Base-by-base conservation (phyloP, 2,113 vertebrate species). In the Chitala chitala region DNA sequence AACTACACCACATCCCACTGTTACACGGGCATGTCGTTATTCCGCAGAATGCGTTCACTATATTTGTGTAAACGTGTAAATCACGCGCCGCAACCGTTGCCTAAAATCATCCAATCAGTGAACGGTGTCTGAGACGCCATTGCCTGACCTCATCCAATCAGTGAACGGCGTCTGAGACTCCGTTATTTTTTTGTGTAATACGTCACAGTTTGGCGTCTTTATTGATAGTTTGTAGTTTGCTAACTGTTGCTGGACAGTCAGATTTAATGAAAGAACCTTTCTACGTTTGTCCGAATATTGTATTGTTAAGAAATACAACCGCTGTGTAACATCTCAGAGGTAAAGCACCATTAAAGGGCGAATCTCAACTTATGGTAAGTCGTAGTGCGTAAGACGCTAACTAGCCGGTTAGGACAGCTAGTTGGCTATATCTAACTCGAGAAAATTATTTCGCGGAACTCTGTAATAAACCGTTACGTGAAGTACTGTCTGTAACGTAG, bases 191-290 rank as follows among this genome's bases (percentile, higher is more conserved):
- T 29, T 58, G 53, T 58, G 51, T 20, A 12, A 46, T 59, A 81
- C 76, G 79, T 79, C 75, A 81, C 44, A 44, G 10, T 4, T 1
- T 20, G 12, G 77, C 74, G 79, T 17, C 78, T 64, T 73, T 75
- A 51, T 79, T 78, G 68, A 56, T 78, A 64, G 78, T 75, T 75
- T 75, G 64, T 75, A 70, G 71, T 46, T 79, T 75, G 66, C 38
- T 12, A 29, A 48, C 68, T 15, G 68, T 54, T 56, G 75, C 68
- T 80, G 79, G 73, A 53, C 74, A 59, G 26, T 9, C 26, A 61
- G 44, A 13, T 31, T 0, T 46, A 48, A 12, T 51, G 1, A 33
- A 48, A 12, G 8, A 50, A n/a, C 9, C 33, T 3, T 38, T 42
- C 42, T 24, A 46, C n/a, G 46, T 24, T 68, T 44, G n/a, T 48